Evolutionary conservation across 2,797 vertebrate species (phyloP).

Genomic region (Anas georgica): DNA sequence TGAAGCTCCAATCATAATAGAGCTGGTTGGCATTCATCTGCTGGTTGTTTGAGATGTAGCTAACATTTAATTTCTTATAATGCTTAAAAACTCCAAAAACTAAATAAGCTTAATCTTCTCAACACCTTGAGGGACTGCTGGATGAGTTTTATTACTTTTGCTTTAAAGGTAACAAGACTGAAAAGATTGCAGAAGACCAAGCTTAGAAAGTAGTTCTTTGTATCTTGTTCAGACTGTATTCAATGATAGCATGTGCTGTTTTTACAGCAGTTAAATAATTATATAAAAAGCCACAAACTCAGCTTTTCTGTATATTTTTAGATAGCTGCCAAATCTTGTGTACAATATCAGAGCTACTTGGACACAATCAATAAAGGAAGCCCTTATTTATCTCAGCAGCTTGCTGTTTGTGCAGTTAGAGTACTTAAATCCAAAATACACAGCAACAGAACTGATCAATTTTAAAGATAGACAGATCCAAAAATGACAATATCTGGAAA

Average conservation of each 20-base stretch:
- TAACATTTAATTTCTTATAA: neutral
- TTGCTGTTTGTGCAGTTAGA: neutral
- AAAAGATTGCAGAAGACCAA: neutral
- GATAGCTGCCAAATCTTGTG: neutral
- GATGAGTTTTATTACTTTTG: neutral
- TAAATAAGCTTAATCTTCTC: neutral
- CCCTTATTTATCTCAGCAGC: neutral
- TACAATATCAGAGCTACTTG: neutral
- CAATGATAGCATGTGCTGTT: neutral
- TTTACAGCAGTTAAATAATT: neutral
- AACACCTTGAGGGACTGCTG: neutral
- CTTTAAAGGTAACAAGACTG: neutral
- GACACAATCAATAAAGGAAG: neutral
- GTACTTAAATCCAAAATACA: neutral
- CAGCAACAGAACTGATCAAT: neutral
- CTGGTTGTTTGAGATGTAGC: neutral
- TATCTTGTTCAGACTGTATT: neutral
- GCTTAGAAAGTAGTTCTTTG: neutral
- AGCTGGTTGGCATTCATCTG: neutral
- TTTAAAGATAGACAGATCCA: neutral
- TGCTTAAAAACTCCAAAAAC: neutral
- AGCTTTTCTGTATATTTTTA: neutral
- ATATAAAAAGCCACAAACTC: neutral
- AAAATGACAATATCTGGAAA: neutral
- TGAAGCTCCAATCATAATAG: neutral